phyloP scores from a whole-genome alignment of 2,888 invertebrate genomes.

The Dryocosmus kuriphilus region DNA sequence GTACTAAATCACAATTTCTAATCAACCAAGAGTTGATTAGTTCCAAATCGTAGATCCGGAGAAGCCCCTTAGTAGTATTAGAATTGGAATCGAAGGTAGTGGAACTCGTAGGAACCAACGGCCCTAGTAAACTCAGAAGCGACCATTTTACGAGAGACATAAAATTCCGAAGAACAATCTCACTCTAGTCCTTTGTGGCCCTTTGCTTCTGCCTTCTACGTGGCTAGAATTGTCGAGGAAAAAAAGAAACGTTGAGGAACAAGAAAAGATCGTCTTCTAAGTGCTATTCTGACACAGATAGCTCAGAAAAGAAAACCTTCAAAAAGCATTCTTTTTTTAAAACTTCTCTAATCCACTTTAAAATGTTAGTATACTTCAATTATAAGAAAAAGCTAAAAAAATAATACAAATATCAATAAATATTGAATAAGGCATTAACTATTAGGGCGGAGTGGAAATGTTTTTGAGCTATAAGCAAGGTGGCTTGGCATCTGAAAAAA shows the following conservation, averaged over 20 bases:
- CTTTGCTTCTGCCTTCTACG: slow-evolving; percentile 42
- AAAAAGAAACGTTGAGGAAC: background rate
- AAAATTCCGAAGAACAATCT: slow-evolving; percentile 49
- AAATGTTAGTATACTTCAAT: too few species aligned
- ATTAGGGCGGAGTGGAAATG: too few species aligned
- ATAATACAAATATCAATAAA: too few species aligned
- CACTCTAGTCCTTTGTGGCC: slow-evolving; percentile 11
- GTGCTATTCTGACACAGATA: slow-evolving; percentile 39
- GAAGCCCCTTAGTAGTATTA: slow-evolving; percentile 3
- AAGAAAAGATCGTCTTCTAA: slow-evolving; percentile 39
- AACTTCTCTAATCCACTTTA: too few species aligned
- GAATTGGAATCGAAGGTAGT: slow-evolving; percentile 17
- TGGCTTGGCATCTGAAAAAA: too few species aligned
- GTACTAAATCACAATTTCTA: slow-evolving; percentile 28
- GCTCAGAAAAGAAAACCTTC: background rate
- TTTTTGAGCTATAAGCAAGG: too few species aligned
- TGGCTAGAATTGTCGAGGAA: slow-evolving; percentile 42
- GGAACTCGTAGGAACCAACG: background rate
- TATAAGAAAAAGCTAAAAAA: too few species aligned
- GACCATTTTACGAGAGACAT: slow-evolving; percentile 60
- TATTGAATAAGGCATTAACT: too few species aligned
- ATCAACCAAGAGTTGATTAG: slow-evolving; percentile 20
- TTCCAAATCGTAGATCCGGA: background rate
- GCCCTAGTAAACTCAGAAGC: slow-evolving; percentile 15
- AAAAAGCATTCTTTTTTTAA: background rate